Conservation (phyloP, 2,113 vertebrate species). For the Etheostoma cragini region DNA sequence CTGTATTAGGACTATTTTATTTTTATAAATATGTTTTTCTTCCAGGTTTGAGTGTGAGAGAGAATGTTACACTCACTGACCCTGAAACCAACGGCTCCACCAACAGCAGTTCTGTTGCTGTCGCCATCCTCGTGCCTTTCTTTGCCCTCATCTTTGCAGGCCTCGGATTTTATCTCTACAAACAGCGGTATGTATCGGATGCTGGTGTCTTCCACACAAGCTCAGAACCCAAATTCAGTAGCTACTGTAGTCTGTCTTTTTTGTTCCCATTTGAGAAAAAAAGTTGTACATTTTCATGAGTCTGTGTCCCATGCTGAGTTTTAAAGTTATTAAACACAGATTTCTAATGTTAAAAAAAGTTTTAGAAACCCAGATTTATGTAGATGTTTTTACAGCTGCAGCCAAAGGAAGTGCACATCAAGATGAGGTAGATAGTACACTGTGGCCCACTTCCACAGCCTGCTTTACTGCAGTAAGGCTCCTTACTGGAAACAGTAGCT, state of each 20-base stretch:
- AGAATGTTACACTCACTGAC: slow-evolving; percentile 89
- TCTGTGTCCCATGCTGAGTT: slow-evolving; percentile 1
- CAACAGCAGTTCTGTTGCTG: slow-evolving; percentile 98
- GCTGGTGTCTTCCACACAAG: not conserved
- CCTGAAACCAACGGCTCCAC: slow-evolving; percentile 88
- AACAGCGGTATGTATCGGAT: slow-evolving; percentile 89
- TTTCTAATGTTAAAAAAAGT: slow-evolving; percentile 19
- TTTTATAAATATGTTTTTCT: slow-evolving; percentile 9
- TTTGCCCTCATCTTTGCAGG: slow-evolving; percentile 99
- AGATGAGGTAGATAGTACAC: slow-evolving; percentile 25
- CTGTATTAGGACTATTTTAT: not conserved
- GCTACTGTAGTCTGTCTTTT: not conserved
- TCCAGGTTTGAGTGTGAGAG: slow-evolving; percentile 90
- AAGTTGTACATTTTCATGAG: not conserved
- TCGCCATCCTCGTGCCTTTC: slow-evolving; percentile 99
- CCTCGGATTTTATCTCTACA: slow-evolving; percentile 99
- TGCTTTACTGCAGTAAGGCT: slow-evolving; percentile 30
- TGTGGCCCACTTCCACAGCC: slow-evolving; percentile 44
- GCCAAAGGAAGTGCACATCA: slow-evolving; percentile 34
- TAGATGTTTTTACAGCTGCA: slow-evolving; percentile 39
- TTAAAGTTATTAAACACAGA: slow-evolving; percentile 19
- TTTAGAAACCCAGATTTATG: slow-evolving; percentile 28
- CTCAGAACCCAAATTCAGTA: not conserved
- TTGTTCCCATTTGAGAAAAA: slow-evolving; percentile 7
- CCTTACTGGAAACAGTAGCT: slow-evolving; percentile 31